A percentile compares a stretch with the other conserved stretches of the same genome.
Conservation (phyloP, 2,888 invertebrate genomes). For the Metellina segmentata region DNA sequence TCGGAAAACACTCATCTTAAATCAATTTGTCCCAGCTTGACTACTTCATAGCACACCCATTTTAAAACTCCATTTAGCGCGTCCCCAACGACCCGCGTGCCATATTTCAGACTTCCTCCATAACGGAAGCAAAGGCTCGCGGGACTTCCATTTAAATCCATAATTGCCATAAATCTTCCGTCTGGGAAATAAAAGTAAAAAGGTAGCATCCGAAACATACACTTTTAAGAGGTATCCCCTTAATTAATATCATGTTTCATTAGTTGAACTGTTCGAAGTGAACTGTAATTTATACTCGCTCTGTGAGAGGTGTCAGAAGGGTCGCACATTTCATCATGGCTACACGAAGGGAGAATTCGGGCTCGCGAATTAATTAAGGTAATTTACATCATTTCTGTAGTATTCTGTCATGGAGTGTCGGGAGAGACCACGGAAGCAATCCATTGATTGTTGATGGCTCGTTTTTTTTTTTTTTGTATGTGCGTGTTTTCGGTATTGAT, state of each 20-base stretch:
- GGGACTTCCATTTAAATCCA: background rate
- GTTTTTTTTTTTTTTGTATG: constrained; percentile 25
- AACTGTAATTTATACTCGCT: constrained; percentile 59
- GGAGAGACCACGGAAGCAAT: constrained; percentile 1
- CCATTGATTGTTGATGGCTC: constrained; percentile 46
- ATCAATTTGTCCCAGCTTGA: background rate
- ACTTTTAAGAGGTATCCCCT: constrained; percentile 28
- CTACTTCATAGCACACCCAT: background rate
- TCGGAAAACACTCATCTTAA: constrained; percentile 1
- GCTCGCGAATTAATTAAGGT: constrained; percentile 57
- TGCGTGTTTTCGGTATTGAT: background rate
- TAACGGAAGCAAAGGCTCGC: background rate
- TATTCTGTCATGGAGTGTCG: background rate
- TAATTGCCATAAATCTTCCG: constrained; percentile 41
- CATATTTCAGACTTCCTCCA: too few relatives aligned
- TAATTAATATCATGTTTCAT: constrained; percentile 72
- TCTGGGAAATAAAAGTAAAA: background rate
- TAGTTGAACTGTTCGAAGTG: constrained; percentile 55
- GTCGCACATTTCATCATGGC: constrained; percentile 48
- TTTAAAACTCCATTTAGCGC: constrained; percentile 6
- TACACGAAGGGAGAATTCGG: background rate
- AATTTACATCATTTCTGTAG: constrained; percentile 56
- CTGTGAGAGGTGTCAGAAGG: constrained; percentile 54
- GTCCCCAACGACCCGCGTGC: background rate
- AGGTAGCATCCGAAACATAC: constrained; percentile 3